Base-by-base conservation (phyloP, 2,888 invertebrate species). In the Scotopteryx bipunctaria region DNA sequence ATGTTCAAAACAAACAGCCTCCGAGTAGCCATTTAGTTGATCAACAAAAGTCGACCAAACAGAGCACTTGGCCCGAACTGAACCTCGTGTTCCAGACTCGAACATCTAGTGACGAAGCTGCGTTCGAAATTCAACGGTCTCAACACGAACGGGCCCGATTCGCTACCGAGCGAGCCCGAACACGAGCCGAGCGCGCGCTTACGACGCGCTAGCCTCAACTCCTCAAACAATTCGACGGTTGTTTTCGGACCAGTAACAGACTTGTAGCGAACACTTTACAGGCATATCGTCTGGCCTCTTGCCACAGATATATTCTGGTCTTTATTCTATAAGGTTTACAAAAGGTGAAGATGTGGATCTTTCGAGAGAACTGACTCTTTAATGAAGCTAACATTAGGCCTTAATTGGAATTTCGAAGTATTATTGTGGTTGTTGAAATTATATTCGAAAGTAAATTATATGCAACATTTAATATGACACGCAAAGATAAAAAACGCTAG, bases 171-270 rank as follows among this genome's bases (percentile, higher is more conserved):
- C 76, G 88, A 88, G 55, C 65, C 80, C 76, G 89, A 89, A 61
- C 83, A 80, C 71, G 89, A 88, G 17, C 37, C 73, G 64, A 76
- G 54, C 65, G 58, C 59, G 40, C 81, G 86, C 55, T 68, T 77
- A 41, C 79, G 82, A 11, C 73, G 83, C 13, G 76, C 84, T 32
- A 83, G 86, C 71, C 65, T 74, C 65, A 83, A 85, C 67, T 82
- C 84, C 11, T 75, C 82, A 43, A 82, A 81, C 47, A 83, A 79
- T 63, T 77, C 86, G 9, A 83, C 86, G 23, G 91, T 92, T 21
- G 86, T 93, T 37, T 92, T 92, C 59, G 93, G 93, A 11, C 93
- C 93, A 9, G 93, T 93, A 11, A 93, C 93, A 1, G 92, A 93
- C 73, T 91, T 91, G 83, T 91, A 90, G 86, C 87, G 86, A 81